phyloP scores from a whole-genome alignment of 2,113 vertebrate genomes.

The Zapus hudsonius region DNA sequence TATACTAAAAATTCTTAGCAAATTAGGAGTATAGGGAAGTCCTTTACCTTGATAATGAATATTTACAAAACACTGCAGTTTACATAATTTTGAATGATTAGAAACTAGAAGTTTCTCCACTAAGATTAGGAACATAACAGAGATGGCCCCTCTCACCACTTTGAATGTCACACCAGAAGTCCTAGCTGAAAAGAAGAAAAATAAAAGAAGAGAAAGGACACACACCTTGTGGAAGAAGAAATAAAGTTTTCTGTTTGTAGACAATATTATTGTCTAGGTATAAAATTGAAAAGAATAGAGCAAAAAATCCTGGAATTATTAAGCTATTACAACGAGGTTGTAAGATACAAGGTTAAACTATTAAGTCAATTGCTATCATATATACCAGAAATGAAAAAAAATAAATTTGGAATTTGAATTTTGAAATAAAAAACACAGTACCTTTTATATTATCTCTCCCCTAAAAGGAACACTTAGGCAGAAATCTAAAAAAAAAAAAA shows the following conservation, averaged over 20 bases:
- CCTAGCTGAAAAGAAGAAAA: neutral
- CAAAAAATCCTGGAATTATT: neutral
- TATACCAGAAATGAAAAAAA: neutral
- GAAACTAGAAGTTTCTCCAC: neutral
- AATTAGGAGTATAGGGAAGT: neutral
- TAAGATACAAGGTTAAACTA: neutral
- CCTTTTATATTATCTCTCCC: neutral
- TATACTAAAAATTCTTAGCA: neutral
- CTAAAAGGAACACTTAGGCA: neutral
- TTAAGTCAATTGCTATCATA: neutral
- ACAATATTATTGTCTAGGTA: neutral
- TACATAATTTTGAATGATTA: neutral
- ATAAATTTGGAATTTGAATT: neutral
- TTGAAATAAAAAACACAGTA: neutral
- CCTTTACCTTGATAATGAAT: neutral
- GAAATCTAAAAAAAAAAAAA: constrained; percentile 23
- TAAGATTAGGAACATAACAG: neutral
- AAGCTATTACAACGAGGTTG: neutral
- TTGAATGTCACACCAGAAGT: neutral
- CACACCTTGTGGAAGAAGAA: neutral
- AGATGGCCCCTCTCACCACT: neutral
- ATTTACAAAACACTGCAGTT: neutral
- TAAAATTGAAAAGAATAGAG: neutral
- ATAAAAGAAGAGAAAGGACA: neutral
- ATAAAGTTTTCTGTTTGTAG: neutral